Evolutionary conservation across 2,888 invertebrate genomes (phyloP).

Genomic region (Cryptus armator): DNA sequence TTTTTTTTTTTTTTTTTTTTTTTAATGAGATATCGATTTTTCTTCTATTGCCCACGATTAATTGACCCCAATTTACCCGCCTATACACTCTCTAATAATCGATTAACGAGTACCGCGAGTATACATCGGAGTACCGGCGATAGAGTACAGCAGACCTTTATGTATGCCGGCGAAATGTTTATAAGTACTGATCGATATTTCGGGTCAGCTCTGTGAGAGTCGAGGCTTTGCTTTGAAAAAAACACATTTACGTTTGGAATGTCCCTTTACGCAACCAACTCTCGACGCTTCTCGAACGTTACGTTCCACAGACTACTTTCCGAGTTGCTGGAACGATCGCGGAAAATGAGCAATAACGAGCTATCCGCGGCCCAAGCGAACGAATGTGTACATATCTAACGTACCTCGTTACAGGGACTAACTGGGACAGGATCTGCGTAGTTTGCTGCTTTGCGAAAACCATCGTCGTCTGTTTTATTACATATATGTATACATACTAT

Average conservation of each 20-base stretch:
- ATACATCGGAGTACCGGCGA: no score
- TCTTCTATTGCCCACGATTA: no score
- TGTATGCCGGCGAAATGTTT: background rate
- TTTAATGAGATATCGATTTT: no score
- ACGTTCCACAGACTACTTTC: constrained; percentile 1
- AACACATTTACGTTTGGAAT: constrained; percentile 24
- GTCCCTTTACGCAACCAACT: constrained; percentile 33
- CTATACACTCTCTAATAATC: no score
- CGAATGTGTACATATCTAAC: background rate
- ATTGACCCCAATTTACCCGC: no score
- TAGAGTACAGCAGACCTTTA: no score
- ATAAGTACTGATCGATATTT: constrained; percentile 38
- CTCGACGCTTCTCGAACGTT: constrained; percentile 8
- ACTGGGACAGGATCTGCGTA: constrained; percentile 33
- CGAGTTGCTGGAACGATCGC: constrained; percentile 17
- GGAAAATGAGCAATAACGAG: constrained; percentile 42
- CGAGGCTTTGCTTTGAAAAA: constrained; percentile 1
- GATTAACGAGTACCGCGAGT: no score
- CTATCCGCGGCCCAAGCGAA: background rate
- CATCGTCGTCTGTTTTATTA: background rate
- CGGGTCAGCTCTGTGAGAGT: constrained; percentile 14
- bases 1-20: no score
- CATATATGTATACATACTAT: background rate
- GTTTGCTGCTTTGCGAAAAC: constrained; percentile 23
- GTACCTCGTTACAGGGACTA: constrained; percentile 34